Base-by-base conservation (phyloP, 2,113 vertebrate genomes). In the Ptilonorhynchus violaceus region DNA sequence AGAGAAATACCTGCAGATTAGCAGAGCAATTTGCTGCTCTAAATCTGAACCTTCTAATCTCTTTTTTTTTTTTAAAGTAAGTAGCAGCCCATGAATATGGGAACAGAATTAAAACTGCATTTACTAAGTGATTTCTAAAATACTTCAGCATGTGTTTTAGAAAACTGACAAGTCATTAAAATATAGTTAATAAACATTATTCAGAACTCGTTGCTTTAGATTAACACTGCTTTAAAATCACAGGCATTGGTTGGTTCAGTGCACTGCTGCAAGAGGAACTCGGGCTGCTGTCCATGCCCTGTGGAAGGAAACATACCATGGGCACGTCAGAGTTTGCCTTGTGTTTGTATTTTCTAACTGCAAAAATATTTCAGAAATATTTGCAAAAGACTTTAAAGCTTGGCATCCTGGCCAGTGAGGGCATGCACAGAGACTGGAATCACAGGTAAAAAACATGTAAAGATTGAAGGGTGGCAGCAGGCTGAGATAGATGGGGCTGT, bases 1-100 rank as follows among this genome's bases (percentile, higher is more conserved):
- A 96, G 89, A 98, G 95, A 97, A 98, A 98, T 96, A 98, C 96
- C 96, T 96, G 94, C 91, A 97, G 93, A 97, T 97, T 97, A 98
- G 97, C 86, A 85, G 85, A 93, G 72, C 86, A 96, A 97, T 98
- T 97, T 98, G 92, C 96, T 98, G 96, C 95, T 97, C 90, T 94
- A 97, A 98, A 96, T 94, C 75, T 95, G 91, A 97, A 97, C 91
- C 69, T 74, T 90, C 93, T 97, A 96, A 97, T 97, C 85, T 97
- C 93, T 94, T 67, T 33, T 35, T 63, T 92, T 91, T 91, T 72
- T 15, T 41, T 33, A 3, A 91, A 93, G 55, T 87, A 97, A 97
- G 84, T 84, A 95, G 59, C 96, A 94, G 89, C 70, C 93, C 73
- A 93, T 96, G 96, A 96, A 97, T 97, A 97, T 63, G 91, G 75